A percentile compares a stretch with the other conserved stretches of the same genome.
Conservation (phyloP, 2,797 vertebrate genomes). For the Gallinago solitaria region DNA sequence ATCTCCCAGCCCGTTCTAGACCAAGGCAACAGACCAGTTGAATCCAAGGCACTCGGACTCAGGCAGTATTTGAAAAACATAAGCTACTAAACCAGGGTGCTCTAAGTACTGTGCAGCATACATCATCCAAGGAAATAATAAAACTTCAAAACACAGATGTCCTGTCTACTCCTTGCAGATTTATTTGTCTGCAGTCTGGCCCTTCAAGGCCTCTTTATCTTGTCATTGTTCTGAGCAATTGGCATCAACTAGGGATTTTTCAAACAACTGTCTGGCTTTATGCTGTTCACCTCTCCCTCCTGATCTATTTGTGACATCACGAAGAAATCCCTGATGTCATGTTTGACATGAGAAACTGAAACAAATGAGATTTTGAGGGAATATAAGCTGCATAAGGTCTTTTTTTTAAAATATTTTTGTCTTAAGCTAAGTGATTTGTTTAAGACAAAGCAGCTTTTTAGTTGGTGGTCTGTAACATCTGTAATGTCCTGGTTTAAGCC, state of each 20-base stretch:
- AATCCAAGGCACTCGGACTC: accelerated
- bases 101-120: background rate
- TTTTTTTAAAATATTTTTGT: background rate
- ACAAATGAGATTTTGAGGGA: background rate
- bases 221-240: slow-evolving; percentile 20
- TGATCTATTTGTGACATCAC: slow-evolving; percentile 11
- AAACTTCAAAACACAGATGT: slow-evolving; percentile 49
- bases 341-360: background rate
- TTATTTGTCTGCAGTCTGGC: slow-evolving; percentile 55
- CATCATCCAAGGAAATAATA: slow-evolving; percentile 20
- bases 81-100: background rate
- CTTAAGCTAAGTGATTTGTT: background rate
- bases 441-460: background rate
- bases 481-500: background rate
- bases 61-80: background rate
- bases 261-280: background rate
- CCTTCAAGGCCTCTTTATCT: slow-evolving; percentile 40
- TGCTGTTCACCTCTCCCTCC: slow-evolving; percentile 10
- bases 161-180: slow-evolving; percentile 29
- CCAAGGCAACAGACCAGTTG: background rate
- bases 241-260: background rate
- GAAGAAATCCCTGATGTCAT: background rate
- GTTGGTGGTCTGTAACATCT: background rate
- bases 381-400: background rate
- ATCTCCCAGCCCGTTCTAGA: accelerated